Percentiles rank a stretch among this genome's conserved stretches.
These are phyloP conservation scores for Cataglyphis rosenhaueri DNA, from an alignment of 2,888 invertebrate species.

Conservation along the genomic window DNA sequence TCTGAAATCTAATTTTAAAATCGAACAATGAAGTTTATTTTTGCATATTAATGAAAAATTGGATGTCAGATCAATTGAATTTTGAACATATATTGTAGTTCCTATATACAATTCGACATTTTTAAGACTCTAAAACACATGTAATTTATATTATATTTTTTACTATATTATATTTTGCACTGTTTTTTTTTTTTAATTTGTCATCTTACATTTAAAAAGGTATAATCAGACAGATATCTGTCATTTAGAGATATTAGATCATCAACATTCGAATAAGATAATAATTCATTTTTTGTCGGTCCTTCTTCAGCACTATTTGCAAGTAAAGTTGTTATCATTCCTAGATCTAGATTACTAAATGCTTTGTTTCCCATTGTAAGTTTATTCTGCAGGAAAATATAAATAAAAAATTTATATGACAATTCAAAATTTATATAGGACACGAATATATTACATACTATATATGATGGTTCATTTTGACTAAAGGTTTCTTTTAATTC, in stretches of 20 bases:
- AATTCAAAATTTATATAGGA: too few species aligned
- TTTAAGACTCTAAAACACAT: constrained; percentile 78
- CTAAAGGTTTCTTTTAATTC: too few species aligned
- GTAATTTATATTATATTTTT: background rate
- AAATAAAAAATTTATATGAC: too few species aligned
- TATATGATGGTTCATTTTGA: too few species aligned
- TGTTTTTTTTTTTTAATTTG: constrained; percentile 12
- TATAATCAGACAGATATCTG: too few species aligned
- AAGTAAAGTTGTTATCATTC: constrained; percentile 80
- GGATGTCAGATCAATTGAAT: constrained; percentile 86
- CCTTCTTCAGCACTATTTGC: constrained; percentile 73
- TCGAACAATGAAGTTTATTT: constrained; percentile 89
- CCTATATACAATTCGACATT: constrained; percentile 89
- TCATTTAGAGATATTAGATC: too few species aligned
- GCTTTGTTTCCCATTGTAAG: constrained; percentile 10
- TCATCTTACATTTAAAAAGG: constrained; percentile 59
- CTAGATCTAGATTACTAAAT: constrained; percentile 76
- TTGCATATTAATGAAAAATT: constrained; percentile 87
- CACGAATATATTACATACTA: too few species aligned
- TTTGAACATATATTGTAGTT: constrained; percentile 90
- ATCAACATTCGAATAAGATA: too few species aligned
- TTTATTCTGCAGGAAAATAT: constrained; percentile 69
- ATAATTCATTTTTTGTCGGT: too few species aligned
- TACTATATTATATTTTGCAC: background rate
- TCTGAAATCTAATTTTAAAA: constrained; percentile 89